phyloP scores from a whole-genome alignment of 2,888 invertebrate genomes.

The Epistrophe eligans region DNA sequence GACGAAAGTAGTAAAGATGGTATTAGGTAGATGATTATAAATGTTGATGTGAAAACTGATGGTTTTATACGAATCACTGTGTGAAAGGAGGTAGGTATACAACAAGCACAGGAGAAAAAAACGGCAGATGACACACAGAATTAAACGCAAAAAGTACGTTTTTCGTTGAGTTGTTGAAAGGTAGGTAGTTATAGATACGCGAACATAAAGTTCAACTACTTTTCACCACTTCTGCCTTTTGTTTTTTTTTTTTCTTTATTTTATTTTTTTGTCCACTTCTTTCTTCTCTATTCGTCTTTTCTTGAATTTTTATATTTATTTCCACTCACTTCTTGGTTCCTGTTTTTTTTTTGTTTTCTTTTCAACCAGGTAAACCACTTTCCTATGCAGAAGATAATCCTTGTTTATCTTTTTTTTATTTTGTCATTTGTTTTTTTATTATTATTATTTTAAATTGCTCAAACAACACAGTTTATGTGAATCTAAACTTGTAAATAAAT shows the following conservation, averaged over 20 bases:
- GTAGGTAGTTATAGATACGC: conserved; percentile 38
- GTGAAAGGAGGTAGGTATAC: conserved; percentile 14
- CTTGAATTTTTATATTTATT: conserved; percentile 22
- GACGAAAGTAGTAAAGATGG: conserved; percentile 68
- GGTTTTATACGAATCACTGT: conserved; percentile 56
- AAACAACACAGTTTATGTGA: conserved; percentile 24
- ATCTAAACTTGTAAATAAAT: conserved; percentile 9
- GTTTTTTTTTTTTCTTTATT: no score
- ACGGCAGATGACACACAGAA: conserved; percentile 69
- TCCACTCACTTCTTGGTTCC: conserved; percentile 55
- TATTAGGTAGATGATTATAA: conserved; percentile 29
- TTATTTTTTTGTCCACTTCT: conserved; percentile 29
- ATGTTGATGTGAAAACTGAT: conserved; percentile 57
- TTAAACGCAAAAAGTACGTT: conserved; percentile 53
- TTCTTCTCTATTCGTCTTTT: conserved; percentile 27
- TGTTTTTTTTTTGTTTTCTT: conserved; percentile 22
- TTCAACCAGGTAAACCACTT: conserved; percentile 19
- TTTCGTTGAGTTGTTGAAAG: conserved; percentile 37
- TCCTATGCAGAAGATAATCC: conserved; percentile 21
- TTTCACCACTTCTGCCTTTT: conserved; percentile 49
- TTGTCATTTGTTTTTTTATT: not conserved
- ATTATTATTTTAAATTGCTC: not conserved
- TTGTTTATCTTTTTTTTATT: conserved; percentile 27
- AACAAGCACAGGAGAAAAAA: conserved; percentile 45
- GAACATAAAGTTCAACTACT: conserved; percentile 66